Evolutionary conservation across 2,888 invertebrate species (phyloP), one percentile per base, ranked within the genome.

Genomic region (Flexamia atlantica): DNA sequence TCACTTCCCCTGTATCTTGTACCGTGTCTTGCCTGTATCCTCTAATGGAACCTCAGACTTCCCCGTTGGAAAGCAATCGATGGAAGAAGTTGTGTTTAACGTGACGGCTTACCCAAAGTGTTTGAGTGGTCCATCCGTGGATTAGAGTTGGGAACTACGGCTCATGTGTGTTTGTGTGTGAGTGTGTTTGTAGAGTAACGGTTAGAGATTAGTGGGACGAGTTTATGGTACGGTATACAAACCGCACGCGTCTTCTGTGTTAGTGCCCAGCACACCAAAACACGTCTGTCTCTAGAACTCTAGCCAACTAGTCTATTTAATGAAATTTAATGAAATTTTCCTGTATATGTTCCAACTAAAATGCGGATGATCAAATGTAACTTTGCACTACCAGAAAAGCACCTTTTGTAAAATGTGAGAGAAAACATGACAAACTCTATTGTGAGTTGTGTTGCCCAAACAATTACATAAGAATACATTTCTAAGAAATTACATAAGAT

Each of bases 191-290:
- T 28, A 10, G 76, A 28, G 17, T 76, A 76, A 76, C 76, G 76
- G 76, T 76, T 76, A 28, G 76, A 76, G 76, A 76, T 76, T 76
- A 76, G 25, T 10, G 25, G 42, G 72, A 72, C 72, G 42, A 76
- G 50, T 76, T 76, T 76, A 76, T 76, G 72, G 72, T 40, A 14
- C 12, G 68, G 3, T 68, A 68, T 30, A 68, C 72, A 40, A 17
- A 42, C 72, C 72, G 76, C 76, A 76, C 76, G 46, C 76, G 76
- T 46, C 70, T 68, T 42, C 70, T 36, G 68, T 30, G 70, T 20
- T 68, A 23, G 17, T 40, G 40, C 14, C 14, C 30, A 30, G 64
- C 3, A 9, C 36, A 36, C 36, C 36, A 7, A 36, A 4, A 36
- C 36, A 36, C 36, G 9, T 36, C 36, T 36, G 9, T 9, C 5